Base-by-base conservation (phyloP, 2,888 invertebrate species). In the Aphrophora alni region DNA sequence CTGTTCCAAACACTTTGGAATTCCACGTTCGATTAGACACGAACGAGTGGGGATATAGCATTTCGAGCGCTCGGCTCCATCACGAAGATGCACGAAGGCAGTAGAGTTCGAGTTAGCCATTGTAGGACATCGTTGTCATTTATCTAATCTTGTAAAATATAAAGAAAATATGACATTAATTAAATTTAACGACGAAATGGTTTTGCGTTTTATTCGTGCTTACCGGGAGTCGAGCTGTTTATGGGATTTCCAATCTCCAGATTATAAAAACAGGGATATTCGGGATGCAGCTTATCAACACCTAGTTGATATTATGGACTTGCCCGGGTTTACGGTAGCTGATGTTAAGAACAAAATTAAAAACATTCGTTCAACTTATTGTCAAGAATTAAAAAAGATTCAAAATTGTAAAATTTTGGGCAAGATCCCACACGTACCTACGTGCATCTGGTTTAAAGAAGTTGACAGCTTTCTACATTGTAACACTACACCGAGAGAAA, bases 281-380 rank as follows among this genome's bases (percentile, higher is more conserved):
- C 72, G 79, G 8, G 81, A 82, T 28, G 44, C 72, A 26, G 81
- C 81, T 7, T 82, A 79, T 72, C 71, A 80, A 27, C 51, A 76
- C 5, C 71, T 82, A 17, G 77, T 79, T 27, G 27, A 38, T 38
- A 73, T 38, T 4, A 82, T 82, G 81, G 79, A 79, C 38, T 68
- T 79, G 33, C 77, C 77, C 8, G 75, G 76, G 5, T 69, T 82
- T 21, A 79, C 73, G 21, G 81, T 80, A n/a, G 33, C 69, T 68
- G 81, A 82, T n/a, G 81, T 80, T 10, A 82, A 82, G 68, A 82
- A 59, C 44, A 82, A 82, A 28, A 82, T 82, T n/a, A 82, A 78
- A 59, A 82, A 79, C 51, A 76, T 82, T 33, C 71, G 79, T 69
- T 82, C 81, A 21, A 82, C 81, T 0, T 82, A 77, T 33, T 80